Percentiles rank a stretch among this genome's conserved stretches.
Evolutionary conservation across 1,140 invertebrate genomes (phyloP).

Genomic region (Pissodes strobi): DNA sequence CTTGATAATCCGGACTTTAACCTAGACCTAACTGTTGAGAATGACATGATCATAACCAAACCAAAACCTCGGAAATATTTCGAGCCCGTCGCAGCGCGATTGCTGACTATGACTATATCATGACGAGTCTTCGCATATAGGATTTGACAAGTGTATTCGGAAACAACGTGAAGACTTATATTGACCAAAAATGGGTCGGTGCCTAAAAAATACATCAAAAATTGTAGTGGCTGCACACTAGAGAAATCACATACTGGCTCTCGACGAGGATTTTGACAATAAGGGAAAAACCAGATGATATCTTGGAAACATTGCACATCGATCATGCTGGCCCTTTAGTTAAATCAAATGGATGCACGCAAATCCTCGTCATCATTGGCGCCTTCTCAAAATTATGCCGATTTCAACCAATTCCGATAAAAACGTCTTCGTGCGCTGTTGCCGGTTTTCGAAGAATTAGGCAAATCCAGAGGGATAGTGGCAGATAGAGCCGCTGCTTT

Average conservation of each 20-base stretch:
- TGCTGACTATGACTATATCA: slow-evolving; percentile 25
- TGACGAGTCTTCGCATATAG: slow-evolving; percentile 21
- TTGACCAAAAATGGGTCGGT: slow-evolving; percentile 19
- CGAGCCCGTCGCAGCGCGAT: slow-evolving; percentile 18
- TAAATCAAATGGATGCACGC: slow-evolving; percentile 24
- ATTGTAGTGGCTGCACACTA: not conserved
- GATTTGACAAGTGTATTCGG: slow-evolving; percentile 1
- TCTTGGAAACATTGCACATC: slow-evolving; percentile 24
- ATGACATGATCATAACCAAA: slow-evolving; percentile 6
- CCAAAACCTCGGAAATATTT: slow-evolving; percentile 15
- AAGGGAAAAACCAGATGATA: slow-evolving; percentile 19
- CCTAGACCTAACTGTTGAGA: not conserved
- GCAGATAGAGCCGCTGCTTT: too few relatives aligned
- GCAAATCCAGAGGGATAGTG: too few relatives aligned
- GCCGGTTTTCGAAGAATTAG: too few relatives aligned
- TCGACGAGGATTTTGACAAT: slow-evolving; percentile 12
- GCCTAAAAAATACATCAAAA: slow-evolving; percentile 19
- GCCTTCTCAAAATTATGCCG: slow-evolving; percentile 17
- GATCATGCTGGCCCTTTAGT: slow-evolving; percentile 32
- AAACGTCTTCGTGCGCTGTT: too few relatives aligned
- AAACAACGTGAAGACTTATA: slow-evolving; percentile 18
- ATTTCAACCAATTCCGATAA: slow-evolving; percentile 1
- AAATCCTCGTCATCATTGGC: slow-evolving; percentile 27
- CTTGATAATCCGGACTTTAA: not conserved
- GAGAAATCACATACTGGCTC: slow-evolving; percentile 24